phyloP scores from a whole-genome alignment of 2,888 invertebrate species.

The Willowsia nigromaculata region DNA sequence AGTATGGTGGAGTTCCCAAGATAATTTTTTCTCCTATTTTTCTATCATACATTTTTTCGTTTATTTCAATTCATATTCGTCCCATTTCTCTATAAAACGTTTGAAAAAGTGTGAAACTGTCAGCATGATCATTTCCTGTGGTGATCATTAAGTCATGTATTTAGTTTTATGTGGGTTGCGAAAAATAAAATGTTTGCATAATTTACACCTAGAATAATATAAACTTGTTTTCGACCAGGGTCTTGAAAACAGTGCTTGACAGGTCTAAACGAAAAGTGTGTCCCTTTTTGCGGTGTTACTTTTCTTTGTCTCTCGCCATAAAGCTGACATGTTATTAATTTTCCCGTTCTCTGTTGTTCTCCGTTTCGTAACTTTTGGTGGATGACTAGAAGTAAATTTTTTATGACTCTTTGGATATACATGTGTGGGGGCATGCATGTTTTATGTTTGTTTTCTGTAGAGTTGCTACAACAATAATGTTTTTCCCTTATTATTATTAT shows the following conservation, averaged over 20 bases:
- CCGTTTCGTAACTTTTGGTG: slow-evolving; percentile 48
- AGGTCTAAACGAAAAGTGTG: neutral
- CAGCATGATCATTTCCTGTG: no score
- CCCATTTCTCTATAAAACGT: neutral
- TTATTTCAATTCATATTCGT: neutral
- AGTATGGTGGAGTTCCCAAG: neutral
- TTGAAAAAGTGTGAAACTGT: slow-evolving; percentile 25
- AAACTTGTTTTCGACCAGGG: neutral
- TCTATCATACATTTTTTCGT: neutral
- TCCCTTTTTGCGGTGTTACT: neutral
- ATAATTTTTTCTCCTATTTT: no score
- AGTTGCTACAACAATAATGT: slow-evolving; percentile 46
- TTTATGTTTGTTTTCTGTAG: slow-evolving; percentile 33
- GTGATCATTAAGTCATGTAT: no score
- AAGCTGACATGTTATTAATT: neutral
- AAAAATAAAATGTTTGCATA: neutral
- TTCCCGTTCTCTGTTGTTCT: neutral
- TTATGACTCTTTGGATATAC: slow-evolving; percentile 67
- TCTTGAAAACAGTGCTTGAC: neutral
- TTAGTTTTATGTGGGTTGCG: neutral
- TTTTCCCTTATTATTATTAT: slow-evolving; percentile 3
- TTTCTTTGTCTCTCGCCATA: neutral
- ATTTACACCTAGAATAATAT: neutral
- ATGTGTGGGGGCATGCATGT: slow-evolving; percentile 18
- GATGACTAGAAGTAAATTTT: slow-evolving; percentile 66